phyloP scores from a whole-genome alignment of 2,888 invertebrate species.

The Clivina fossor region DNA sequence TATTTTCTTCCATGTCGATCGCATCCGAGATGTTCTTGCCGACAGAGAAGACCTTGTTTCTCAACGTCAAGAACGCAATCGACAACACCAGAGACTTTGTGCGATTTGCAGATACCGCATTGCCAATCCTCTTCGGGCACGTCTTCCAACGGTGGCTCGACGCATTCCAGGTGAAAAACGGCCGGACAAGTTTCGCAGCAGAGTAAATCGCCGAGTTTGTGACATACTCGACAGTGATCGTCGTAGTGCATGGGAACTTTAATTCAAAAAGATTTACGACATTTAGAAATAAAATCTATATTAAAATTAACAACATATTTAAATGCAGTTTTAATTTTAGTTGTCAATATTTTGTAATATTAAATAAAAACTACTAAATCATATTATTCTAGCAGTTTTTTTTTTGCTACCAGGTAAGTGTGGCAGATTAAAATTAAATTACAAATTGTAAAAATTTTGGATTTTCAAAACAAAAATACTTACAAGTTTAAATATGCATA shows the following conservation, averaged over 20 bases:
- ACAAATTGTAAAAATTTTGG: no score
- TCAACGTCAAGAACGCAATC: constrained; percentile 92
- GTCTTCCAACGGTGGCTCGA: constrained; percentile 90
- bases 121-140: constrained; percentile 98
- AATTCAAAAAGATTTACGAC: no score
- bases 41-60: constrained; percentile 84
- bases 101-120: constrained; percentile 89
- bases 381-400: no score
- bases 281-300: no score
- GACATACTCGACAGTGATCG: constrained; percentile 90
- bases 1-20: constrained; percentile 97
- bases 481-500: no score
- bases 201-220: constrained; percentile 88
- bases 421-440: no score
- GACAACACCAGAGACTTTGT: constrained; percentile 88
- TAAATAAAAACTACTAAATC: no score
- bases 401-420: no score
- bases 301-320: no score
- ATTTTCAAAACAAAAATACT: no score
- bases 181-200: constrained; percentile 99
- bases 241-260: constrained; percentile 84
- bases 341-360: no score
- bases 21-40: constrained; percentile 92
- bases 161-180: constrained; percentile 95
- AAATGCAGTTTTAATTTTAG: no score